Conservation (phyloP, 2,113 vertebrate species). For the Amphiprion ocellaris region DNA sequence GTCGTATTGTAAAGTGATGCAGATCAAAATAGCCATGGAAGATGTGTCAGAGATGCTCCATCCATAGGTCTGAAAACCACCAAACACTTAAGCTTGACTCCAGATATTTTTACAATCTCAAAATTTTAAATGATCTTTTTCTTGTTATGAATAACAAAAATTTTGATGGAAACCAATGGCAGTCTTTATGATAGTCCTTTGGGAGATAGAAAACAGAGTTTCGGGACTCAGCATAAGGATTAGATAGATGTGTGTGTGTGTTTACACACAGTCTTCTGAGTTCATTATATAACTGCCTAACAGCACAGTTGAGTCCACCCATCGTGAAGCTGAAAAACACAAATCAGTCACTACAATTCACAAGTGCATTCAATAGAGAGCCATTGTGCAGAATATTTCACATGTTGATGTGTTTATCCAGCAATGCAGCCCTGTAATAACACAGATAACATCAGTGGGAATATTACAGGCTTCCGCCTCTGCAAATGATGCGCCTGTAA, state of each 20-base stretch:
- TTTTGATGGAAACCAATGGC: not conserved
- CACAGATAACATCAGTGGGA: slow-evolving; percentile 66
- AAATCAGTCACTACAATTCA: slow-evolving; percentile 10
- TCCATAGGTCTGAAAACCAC: no score
- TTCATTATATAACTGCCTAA: slow-evolving; percentile 20
- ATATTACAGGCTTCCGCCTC: slow-evolving; percentile 64
- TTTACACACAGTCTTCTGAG: not conserved
- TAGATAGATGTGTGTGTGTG: not conserved
- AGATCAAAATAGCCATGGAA: no score
- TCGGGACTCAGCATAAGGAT: not conserved
- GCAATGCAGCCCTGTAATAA: slow-evolving; percentile 53
- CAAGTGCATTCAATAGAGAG: slow-evolving; percentile 1
- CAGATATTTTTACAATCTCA: not conserved
- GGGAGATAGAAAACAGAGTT: not conserved
- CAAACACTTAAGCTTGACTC: not conserved
- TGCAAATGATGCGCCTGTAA: slow-evolving; percentile 57
- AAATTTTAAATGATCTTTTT: not conserved
- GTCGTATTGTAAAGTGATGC: not conserved
- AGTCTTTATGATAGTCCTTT: not conserved
- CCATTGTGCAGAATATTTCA: slow-evolving; percentile 29
- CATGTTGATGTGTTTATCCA: slow-evolving; percentile 65
- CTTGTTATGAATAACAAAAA: not conserved
- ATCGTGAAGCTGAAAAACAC: slow-evolving; percentile 18
- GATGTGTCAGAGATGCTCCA: no score
- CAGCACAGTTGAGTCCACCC: slow-evolving; percentile 10